A percentile compares a stretch with the other conserved stretches of the same genome.
phyloP scores from a whole-genome alignment of 1,140 invertebrate species.

The Penaeus vannamei region DNA sequence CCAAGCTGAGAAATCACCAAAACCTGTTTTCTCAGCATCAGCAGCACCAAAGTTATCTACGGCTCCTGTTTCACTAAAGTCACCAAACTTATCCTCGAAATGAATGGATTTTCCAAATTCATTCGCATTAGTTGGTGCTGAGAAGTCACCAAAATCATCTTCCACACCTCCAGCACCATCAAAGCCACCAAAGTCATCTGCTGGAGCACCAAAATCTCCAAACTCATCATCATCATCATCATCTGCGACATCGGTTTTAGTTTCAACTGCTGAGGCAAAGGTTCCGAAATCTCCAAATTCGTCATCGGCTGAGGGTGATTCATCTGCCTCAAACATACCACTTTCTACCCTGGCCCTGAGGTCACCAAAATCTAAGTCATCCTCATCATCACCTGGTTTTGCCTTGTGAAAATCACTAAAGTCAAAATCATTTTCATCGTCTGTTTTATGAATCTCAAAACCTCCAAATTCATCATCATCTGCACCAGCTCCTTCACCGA shows the following conservation, averaged over 20 bases:
- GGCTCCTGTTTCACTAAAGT: conserved; percentile 10
- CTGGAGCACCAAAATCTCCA: conserved; percentile 36
- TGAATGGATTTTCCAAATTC: background rate
- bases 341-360: conserved; percentile 38
- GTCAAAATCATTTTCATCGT: conserved; percentile 48
- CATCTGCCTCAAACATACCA: conserved; percentile 40
- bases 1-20: no score
- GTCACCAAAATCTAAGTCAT: conserved; percentile 58
- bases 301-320: background rate
- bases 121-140: background rate
- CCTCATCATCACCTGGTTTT: conserved; percentile 39
- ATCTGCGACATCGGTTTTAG: background rate
- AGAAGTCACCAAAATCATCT: conserved; percentile 46
- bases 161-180: conserved; percentile 5
- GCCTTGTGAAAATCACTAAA: conserved; percentile 55
- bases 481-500: conserved; percentile 25
- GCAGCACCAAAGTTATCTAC: background rate
- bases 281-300: conserved; percentile 40
- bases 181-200: background rate
- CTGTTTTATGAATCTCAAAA: background rate
- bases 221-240: conserved; percentile 44
- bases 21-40: background rate
- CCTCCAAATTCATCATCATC: conserved; percentile 5
- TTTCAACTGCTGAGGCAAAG: background rate
- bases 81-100: conserved; percentile 37